phyloP scores from a whole-genome alignment of 2,113 vertebrate genomes.

The Dendropsophus ebraccatus region DNA sequence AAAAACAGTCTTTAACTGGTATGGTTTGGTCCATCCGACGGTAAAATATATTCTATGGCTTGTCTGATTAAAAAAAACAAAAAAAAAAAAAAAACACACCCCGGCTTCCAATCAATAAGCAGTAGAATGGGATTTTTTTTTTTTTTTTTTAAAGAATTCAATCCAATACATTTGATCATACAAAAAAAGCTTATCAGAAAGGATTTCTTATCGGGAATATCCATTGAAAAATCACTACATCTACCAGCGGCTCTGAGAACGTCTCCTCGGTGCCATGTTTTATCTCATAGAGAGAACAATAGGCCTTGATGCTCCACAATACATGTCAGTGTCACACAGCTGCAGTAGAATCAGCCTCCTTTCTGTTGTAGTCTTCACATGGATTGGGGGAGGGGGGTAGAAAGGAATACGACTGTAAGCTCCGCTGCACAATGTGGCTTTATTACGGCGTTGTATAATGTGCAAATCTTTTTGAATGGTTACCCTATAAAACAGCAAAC shows the following conservation, averaged over 20 bases:
- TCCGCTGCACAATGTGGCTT: neutral
- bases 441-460: too few relatives aligned
- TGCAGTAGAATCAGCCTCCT: neutral
- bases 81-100: too few relatives aligned
- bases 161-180: neutral
- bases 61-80: too few relatives aligned
- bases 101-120: too few relatives aligned
- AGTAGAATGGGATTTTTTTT: too few relatives aligned
- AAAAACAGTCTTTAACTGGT: neutral
- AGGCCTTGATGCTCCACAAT: slow-evolving; percentile 21
- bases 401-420: neutral
- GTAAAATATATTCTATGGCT: neutral
- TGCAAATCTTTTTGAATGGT: neutral
- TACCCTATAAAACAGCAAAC: too few relatives aligned
- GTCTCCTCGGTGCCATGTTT: neutral
- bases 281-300: neutral
- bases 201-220: neutral
- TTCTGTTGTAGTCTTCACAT: neutral
- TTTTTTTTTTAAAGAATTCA: too few relatives aligned
- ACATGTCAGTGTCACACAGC: neutral
- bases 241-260: neutral
- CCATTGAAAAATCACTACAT: neutral
- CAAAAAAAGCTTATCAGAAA: neutral
- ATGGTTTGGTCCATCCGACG: neutral
- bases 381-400: neutral